A percentile compares a stretch with the other conserved stretches of the same genome.
These are phyloP conservation scores for Procambarus virginalis DNA, from an alignment of 1,140 invertebrate species.

Conservation along the genomic window DNA sequence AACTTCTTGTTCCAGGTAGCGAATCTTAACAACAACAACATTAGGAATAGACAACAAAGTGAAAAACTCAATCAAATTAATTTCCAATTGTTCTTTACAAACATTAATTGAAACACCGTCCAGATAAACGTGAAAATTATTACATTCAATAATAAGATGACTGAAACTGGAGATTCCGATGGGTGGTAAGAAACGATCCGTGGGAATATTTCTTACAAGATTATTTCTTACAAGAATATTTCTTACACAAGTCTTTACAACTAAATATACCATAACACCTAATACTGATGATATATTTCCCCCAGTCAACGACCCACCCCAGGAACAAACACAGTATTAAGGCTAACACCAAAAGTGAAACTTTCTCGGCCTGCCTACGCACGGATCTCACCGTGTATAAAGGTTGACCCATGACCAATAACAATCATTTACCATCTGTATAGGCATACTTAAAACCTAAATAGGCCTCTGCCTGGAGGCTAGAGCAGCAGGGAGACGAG, in stretches of 20 bases:
- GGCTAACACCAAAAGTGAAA: background rate
- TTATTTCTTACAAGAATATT: no score
- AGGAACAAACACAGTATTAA: background rate
- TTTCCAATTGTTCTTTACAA: no score
- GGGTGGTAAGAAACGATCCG: slow-evolving; percentile 24
- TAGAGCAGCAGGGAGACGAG: background rate
- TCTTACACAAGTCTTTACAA: no score
- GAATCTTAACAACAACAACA: no score
- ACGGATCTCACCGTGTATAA: background rate
- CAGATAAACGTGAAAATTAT: no score
- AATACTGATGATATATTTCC: background rate
- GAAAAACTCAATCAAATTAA: no score
- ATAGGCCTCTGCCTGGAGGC: background rate
- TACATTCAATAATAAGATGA: no score
- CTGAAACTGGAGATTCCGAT: slow-evolving; percentile 13
- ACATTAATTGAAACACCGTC: no score
- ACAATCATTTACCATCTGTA: background rate
- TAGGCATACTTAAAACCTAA: background rate
- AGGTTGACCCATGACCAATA: background rate
- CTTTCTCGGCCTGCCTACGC: background rate
- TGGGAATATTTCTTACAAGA: background rate
- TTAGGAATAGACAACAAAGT: no score
- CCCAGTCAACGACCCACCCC: background rate
- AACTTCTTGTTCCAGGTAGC: no score
- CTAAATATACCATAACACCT: background rate